phyloP scores from a whole-genome alignment of 2,113 vertebrate genomes.

The Equus quagga region DNA sequence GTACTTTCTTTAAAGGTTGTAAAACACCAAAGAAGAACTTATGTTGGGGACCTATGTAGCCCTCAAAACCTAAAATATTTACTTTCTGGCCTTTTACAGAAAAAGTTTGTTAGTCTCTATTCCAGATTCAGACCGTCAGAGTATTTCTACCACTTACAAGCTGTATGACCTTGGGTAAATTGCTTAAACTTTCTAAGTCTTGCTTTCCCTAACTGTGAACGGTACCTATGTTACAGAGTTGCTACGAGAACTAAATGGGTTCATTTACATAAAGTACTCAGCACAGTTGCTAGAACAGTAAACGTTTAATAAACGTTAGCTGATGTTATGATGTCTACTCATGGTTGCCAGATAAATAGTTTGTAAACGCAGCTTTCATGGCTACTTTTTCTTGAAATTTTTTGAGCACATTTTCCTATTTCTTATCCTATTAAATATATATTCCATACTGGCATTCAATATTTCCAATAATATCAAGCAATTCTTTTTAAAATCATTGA shows the following conservation, averaged over 20 bases:
- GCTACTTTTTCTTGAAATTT: background rate
- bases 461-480: background rate
- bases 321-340: background rate
- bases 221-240: background rate
- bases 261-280: conserved; percentile 47
- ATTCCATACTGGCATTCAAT: background rate
- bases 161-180: background rate
- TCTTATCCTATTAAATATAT: conserved; percentile 18
- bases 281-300: background rate
- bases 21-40: background rate
- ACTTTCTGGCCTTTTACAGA: background rate
- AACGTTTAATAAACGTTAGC: conserved; percentile 14
- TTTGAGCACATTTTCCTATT: background rate
- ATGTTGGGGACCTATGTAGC: background rate
- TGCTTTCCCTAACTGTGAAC: background rate
- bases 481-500: background rate
- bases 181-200: background rate
- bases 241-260: conserved; percentile 34
- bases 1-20: background rate
- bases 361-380: background rate
- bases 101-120: background rate
- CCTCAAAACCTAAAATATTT: conserved; percentile 32
- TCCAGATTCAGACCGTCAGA: background rate
- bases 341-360: background rate
- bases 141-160: background rate